A percentile compares a stretch with the other conserved stretches of the same genome.
Evolutionary conservation across 2,888 invertebrate genomes (phyloP).

Genomic region (Dasypolia templi): DNA sequence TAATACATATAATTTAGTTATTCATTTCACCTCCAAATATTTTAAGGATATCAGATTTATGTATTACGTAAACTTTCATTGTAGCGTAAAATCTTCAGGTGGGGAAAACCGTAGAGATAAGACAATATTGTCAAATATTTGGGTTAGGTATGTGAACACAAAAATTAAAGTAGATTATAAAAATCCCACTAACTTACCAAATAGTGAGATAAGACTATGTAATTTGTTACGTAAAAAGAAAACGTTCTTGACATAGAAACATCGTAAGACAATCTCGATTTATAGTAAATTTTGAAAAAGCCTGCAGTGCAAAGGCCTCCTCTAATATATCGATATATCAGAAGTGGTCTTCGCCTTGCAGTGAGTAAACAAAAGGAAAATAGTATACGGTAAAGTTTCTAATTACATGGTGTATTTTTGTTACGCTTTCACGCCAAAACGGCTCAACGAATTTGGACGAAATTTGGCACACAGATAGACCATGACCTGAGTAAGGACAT

Average conservation of each 20-base stretch:
- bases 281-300: neutral
- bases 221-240: neutral
- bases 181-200: neutral
- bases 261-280: neutral
- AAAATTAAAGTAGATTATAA: slow-evolving; percentile 1
- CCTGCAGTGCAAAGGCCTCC: neutral
- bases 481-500: no score
- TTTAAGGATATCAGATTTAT: neutral
- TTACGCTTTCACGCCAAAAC: no score
- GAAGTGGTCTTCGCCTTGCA: no score
- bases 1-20: neutral
- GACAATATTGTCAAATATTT: slow-evolving; percentile 8
- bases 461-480: no score
- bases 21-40: neutral
- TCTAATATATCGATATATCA: neutral
- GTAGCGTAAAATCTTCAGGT: neutral
- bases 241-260: neutral
- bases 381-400: neutral
- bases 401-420: no score
- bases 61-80: slow-evolving; percentile 6
- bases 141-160: neutral
- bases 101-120: slow-evolving; percentile 24
- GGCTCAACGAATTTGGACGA: no score
- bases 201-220: neutral
- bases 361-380: neutral